Evolutionary conservation across 1,140 invertebrate species (phyloP).

Genomic region (Thaumatotibia leucotreta): DNA sequence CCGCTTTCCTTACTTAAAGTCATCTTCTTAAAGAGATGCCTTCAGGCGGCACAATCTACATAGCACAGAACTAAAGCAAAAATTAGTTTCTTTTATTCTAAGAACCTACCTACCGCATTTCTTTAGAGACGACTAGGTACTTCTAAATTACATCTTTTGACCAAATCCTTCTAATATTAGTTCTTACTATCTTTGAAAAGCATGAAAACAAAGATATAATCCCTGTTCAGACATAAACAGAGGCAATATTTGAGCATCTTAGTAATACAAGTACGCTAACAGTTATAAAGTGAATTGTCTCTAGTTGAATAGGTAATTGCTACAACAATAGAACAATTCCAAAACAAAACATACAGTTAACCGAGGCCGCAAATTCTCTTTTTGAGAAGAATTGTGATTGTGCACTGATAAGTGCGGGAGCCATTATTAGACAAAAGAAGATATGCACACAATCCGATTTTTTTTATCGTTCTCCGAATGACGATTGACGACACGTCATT

Average conservation of each 20-base stretch:
- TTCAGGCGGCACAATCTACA: neutral
- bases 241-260: neutral
- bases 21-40: too few relatives aligned
- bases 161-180: neutral
- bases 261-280: neutral
- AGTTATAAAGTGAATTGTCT: neutral
- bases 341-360: constrained; percentile 5
- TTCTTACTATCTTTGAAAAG: neutral
- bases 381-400: neutral
- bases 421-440: constrained; percentile 1
- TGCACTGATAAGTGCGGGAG: neutral
- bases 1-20: too few relatives aligned
- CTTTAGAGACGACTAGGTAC: too few relatives aligned
- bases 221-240: neutral
- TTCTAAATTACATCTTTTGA: neutral
- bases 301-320: constrained; percentile 1
- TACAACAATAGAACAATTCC: neutral
- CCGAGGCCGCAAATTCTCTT: constrained; percentile 6
- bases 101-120: neutral
- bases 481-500: constrained; percentile 37
- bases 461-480: constrained; percentile 27
- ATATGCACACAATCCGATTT: neutral
- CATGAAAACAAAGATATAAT: neutral
- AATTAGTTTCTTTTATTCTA: neutral
- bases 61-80: neutral